A percentile compares a stretch with the other conserved stretches of the same genome.
Conservation (phyloP, 2,888 invertebrate genomes). For the Standfussiana lucernea region DNA sequence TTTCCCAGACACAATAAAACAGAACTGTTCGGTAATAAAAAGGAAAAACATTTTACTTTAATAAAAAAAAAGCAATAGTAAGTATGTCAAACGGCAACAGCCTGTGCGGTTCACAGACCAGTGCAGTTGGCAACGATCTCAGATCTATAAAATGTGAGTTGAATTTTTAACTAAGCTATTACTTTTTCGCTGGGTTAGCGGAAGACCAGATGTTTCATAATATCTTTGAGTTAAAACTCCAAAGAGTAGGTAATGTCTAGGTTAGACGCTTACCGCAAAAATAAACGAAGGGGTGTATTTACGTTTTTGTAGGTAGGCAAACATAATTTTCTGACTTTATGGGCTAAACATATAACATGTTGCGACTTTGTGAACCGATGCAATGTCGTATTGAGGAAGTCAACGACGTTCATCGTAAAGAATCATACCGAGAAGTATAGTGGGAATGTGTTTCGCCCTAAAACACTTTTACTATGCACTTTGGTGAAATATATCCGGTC, state of each 20-base stretch:
- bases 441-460: neutral
- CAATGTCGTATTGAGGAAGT: neutral
- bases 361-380: neutral
- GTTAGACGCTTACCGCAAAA: neutral
- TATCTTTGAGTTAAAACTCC: slow-evolving; percentile 16
- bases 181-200: slow-evolving; percentile 43
- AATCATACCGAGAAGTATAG: too few species aligned
- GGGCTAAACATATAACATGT: neutral
- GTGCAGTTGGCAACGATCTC: slow-evolving; percentile 65
- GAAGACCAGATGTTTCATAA: slow-evolving; percentile 49
- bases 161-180: slow-evolving; percentile 65
- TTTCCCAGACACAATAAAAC: too few species aligned
- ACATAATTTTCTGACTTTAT: neutral
- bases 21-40: neutral
- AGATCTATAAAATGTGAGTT: slow-evolving; percentile 64
- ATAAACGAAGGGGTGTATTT: neutral
- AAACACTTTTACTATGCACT: too few species aligned
- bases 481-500: too few species aligned
- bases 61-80: slow-evolving; percentile 40
- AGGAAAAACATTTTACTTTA: slow-evolving; percentile 6
- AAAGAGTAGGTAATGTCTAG: neutral
- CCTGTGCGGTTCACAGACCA: slow-evolving; percentile 56
- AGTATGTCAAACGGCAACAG: slow-evolving; percentile 54
- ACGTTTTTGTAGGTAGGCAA: neutral
- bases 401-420: too few species aligned